Base-by-base conservation (phyloP, 2,113 vertebrate genomes). In the Entelurus aequoreus region DNA sequence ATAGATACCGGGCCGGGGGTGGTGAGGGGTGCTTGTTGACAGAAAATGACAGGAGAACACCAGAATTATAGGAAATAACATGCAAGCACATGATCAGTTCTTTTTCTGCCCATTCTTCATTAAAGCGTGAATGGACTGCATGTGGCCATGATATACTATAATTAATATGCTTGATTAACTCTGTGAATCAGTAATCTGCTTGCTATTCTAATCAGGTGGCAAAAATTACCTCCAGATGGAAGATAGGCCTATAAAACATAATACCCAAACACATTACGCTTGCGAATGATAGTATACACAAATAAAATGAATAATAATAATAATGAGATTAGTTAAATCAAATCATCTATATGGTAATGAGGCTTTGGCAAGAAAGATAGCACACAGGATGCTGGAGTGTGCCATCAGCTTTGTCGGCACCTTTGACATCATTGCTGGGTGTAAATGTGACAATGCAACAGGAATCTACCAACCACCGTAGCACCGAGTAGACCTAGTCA, bases 131-230 rank as follows among this genome's bases (percentile, higher is more conserved):
- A 74, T 71, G 67, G 28, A 54, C 63, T 56, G 62, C 65, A 70
- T 77, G 82, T 69, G 73, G 65, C 4, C 21, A 71, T 35, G 59
- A 79, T 75, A 56, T 51, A 49, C 12, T 81, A 68, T 68, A 80
- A 83, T 87, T 78, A 84, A 79, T 74, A 84, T 72, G 68, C 66
- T 72, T 63, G 69, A 69, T 75, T 66, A 75, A 84, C 80, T 77
- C 80, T 72, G 67, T 16, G 72, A 73, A 67, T 83, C 65, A 60
- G 19, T 51, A 52, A 55, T 21, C n/a, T 6, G n/a, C 60, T 69
- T 63, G 8, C 68, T 46, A 51, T 42, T 72, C 55, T 42, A 66
- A 36, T 69, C 44, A 28, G 53, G 36, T 54, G 62, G 15, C 28
- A 65, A 8, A 6, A 49, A 36, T 65, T 21, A 60, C 51, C 35